Evolutionary conservation across 1,140 invertebrate species (phyloP).

Genomic region (Polypedilum pembai): DNA sequence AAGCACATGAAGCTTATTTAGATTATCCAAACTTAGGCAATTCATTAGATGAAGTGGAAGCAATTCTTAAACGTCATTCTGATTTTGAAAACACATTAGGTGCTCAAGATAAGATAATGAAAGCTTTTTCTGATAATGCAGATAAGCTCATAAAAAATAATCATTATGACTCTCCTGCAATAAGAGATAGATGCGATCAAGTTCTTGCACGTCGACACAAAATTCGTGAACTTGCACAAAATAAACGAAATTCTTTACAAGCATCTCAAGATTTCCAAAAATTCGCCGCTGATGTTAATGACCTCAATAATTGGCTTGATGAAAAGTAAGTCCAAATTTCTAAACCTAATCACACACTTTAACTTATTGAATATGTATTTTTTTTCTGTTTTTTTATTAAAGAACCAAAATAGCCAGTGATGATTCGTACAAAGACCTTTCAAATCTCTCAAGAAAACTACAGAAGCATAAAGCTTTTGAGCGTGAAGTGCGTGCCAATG

Average conservation of each 20-base stretch:
- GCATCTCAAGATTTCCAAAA: conserved; percentile 75
- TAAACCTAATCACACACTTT: neutral
- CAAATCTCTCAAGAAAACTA: conserved; percentile 85
- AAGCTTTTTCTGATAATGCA: conserved; percentile 77
- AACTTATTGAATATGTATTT: neutral
- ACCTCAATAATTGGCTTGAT: conserved; percentile 79
- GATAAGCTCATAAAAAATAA: conserved; percentile 71
- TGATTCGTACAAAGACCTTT: conserved; percentile 86
- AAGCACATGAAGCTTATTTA: conserved; percentile 87
- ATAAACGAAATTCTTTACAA: conserved; percentile 61
- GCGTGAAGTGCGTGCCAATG: conserved; percentile 84
- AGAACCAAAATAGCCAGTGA: conserved; percentile 76
- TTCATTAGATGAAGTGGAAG: conserved; percentile 90
- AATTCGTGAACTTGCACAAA: conserved; percentile 67
- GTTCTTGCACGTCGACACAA: conserved; percentile 63
- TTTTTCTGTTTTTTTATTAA: neutral
- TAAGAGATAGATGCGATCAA: conserved; percentile 64
- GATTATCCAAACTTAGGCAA: conserved; percentile 81
- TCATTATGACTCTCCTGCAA: conserved; percentile 76
- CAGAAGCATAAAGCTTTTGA: conserved; percentile 98
- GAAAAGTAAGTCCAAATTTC: conserved; percentile 59
- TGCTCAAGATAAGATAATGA: conserved; percentile 88
- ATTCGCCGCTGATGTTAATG: conserved; percentile 82
- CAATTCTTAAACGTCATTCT: conserved; percentile 84
- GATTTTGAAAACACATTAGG: conserved; percentile 90